Evolutionary conservation across 2,113 vertebrate species (phyloP), one percentile per base, ranked within the genome.

Genomic region (Euleptes europaea): DNA sequence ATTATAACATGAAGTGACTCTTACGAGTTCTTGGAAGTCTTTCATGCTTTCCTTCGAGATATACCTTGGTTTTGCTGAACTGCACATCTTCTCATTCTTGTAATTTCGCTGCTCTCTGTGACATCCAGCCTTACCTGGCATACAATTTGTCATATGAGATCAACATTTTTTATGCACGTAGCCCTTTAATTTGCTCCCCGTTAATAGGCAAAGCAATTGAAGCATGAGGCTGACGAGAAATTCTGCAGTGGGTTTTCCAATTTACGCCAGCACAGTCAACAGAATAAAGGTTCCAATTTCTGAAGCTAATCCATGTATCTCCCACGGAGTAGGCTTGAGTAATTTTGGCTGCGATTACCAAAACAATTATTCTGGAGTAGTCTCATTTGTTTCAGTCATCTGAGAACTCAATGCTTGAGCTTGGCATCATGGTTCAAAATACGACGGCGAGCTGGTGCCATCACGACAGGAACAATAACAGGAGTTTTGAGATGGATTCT

Each of bases 1-100:
- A 88, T 38, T 82, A 77, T 75, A 80, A 78, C 91, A 83, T 88
- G 92, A 91, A 93, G 88, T 92, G 86, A 93, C 82, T 78, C 88
- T 88, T 72, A 51, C 84, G 73, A 87, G 78, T 93, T 92, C 91
- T 86, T 90, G 67, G 63, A 69, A 0, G 17, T 47, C 84, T 85
- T 77, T 86, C 69, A 42, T 60, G 54, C 80, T 89, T 94, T 82
- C 0, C 51, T 73, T 23, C 4, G 76, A 77, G 49, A 80, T 72
- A 0, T n/a, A 14, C 84, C n/a, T 0, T 0, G 79, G 23, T 67
- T 84, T 86, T 90, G 74, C 54, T 51, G 78, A 26, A 9, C 1
- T 31, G 28, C 76, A 69, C 81, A 70, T 70, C 79, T 63, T 38
- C 51, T 42, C 75, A 57, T 81, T 90, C 66, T 67, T 8, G 26